Evolutionary conservation across 53 echinoderm and acorn worm genomes (phyloP), one percentile per base, ranked within the genome.

Genomic region (Crossaster papposus): DNA sequence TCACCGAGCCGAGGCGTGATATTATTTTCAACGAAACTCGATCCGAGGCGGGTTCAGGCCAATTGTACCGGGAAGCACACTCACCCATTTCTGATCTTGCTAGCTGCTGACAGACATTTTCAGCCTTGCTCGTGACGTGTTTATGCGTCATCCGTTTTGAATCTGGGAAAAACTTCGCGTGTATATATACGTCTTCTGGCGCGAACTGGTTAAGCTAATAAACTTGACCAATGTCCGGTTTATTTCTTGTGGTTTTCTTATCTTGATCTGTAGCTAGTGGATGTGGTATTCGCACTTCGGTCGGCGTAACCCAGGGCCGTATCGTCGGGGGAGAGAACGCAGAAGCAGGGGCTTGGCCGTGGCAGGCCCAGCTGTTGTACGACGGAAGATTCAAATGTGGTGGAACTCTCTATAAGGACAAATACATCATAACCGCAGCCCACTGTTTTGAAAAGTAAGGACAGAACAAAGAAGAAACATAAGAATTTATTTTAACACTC

Each of bases 361-460:
- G 96, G 96, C 95, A 94, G 30, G 95, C 72, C 29, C 94, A 95
- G 22, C 89, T 96, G 28, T 36, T 85, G 24, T 37, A 38, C 51
- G 28, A 36, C 0, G 77, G 81, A 20, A 65, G 13, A 28, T 94
- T 94, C 73, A 85, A 89, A 26, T 96, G 96, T 65, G 96, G 94
- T 2, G 96, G 92, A 5, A 88, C 95, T 2, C 55, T 96, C 53
- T 92, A 95, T 70, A 88, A 77, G 22, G 52, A 81, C 7, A 81
- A 70, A 70, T 96, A 94, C 92, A 91, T 92, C 65, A 92, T 96
- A 44, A 95, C 91, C n/a, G 96, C 95, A 23, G 96, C 96, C 22
- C 96, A 96, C 54, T 96, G 96, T 65, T 87, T 87, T 22, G 9
- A 13, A 34, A 38, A 29, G 87, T 87, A 76, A 63, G 87, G 44